Conservation (phyloP, 2,113 vertebrate species). For the Ramphastos sulfuratus region DNA sequence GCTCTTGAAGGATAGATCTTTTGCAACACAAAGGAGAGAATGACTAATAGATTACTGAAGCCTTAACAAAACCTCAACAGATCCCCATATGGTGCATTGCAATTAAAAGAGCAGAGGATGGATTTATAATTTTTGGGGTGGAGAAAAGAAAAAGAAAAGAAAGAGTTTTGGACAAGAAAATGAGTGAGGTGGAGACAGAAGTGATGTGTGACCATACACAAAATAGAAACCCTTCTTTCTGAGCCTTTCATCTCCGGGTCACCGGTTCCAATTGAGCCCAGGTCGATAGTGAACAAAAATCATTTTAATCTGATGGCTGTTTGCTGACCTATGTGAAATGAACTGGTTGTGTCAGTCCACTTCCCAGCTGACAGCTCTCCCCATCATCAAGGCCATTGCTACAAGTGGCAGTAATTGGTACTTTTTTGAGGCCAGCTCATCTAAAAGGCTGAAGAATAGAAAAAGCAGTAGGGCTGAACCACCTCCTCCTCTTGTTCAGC, state of each 20-base stretch:
- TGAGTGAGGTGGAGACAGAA: conserved; percentile 68
- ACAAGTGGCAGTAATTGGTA: conserved; percentile 67
- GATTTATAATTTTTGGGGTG: conserved; percentile 70
- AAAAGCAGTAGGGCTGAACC: conserved; percentile 44
- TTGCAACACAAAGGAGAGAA: conserved; percentile 62
- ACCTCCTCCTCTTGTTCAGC: conserved; percentile 31
- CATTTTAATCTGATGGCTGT: conserved; percentile 72
- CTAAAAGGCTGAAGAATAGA: conserved; percentile 32
- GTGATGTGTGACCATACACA: conserved; percentile 65
- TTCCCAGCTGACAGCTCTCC: conserved; percentile 68
- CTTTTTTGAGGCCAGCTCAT: conserved; percentile 38
- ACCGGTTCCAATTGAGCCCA: conserved; percentile 66
- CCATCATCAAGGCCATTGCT: conserved; percentile 55
- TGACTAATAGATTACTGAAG: conserved; percentile 61
- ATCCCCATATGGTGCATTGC: conserved; percentile 71
- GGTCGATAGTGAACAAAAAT: conserved; percentile 72
- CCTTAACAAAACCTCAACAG: conserved; percentile 67
- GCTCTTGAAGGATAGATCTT: conserved; percentile 62
- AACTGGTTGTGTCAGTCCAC: conserved; percentile 69
- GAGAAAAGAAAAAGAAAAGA: conserved; percentile 3
- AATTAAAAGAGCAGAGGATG: conserved; percentile 65
- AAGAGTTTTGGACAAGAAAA: conserved; percentile 64
- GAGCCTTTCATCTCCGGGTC: conserved; percentile 72
- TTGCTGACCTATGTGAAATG: conserved; percentile 74
- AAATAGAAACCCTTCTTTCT: conserved; percentile 69